phyloP scores from a whole-genome alignment of 2,888 invertebrate genomes.

The Alcis repandata region DNA sequence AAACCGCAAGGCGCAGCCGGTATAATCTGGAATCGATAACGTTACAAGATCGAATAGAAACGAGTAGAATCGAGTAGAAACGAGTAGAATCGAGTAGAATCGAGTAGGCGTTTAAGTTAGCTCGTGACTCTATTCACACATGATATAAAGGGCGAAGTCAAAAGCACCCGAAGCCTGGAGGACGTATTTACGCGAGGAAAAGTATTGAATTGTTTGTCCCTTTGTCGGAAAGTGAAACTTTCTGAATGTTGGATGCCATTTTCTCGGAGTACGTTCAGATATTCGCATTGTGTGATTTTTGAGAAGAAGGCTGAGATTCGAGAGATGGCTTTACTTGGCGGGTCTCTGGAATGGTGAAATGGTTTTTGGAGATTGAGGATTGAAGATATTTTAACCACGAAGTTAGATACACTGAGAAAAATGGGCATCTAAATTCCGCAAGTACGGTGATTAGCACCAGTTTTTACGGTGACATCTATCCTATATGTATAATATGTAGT shows the following conservation, averaged over 20 bases:
- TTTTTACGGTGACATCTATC: no score
- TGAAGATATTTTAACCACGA: not conserved
- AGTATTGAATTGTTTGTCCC: slow-evolving; percentile 35
- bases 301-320: not conserved
- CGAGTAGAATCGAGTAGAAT: slow-evolving; percentile 70
- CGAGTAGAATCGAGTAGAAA: slow-evolving; percentile 55
- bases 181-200: slow-evolving; percentile 34
- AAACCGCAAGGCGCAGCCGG: not conserved
- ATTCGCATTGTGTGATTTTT: not conserved
- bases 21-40: slow-evolving; percentile 67
- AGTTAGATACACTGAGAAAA: no score
- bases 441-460: no score
- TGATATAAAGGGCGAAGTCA: slow-evolving; percentile 58
- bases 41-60: no score
- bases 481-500: no score
- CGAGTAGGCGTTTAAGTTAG: slow-evolving; percentile 69
- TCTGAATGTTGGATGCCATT: slow-evolving; percentile 26
- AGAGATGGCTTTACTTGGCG: not conserved
- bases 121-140: slow-evolving; percentile 75
- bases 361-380: not conserved
- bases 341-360: not conserved
- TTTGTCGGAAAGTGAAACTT: slow-evolving; percentile 35
- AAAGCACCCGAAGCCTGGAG: slow-evolving; percentile 25
- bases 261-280: slow-evolving; percentile 8
- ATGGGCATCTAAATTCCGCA: no score